Evolutionary conservation across 2,113 vertebrate genomes (phyloP), one percentile per base, ranked within the genome.

Genomic region (Hucho hucho): DNA sequence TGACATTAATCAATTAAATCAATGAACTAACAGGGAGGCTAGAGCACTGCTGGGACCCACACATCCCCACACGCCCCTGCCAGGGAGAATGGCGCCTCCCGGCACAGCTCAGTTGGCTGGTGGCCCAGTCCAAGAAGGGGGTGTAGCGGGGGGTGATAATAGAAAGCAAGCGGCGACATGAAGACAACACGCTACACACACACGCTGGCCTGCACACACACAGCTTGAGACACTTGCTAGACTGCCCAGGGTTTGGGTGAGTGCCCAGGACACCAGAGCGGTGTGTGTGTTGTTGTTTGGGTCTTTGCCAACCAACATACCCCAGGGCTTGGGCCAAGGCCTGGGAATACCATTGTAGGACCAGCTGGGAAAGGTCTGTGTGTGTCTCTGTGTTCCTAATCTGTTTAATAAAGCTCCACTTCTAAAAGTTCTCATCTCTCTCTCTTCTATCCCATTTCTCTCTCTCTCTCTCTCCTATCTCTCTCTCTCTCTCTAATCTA

Each of bases 101-200:
- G 75, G 64, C 71, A 77, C 81, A 86, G 86, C 78, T 83, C 80
- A 86, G 87, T 93, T 94, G 93, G 92, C 92, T 87, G 71, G 69
- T 81, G 85, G 90, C 92, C 90, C 83, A 91, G 80, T 80, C 79
- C 80, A 77, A 56, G 70, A 79, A 43, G 76, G 77, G 75, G 81
- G 78, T 80, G 82, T 79, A 65, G 28, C 4, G 72, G 78, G 59
- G 79, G 78, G 89, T 90, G 88, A 93, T 93, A 93, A 94, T 94
- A 89, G 88, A 85, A 90, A 91, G 93, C 90, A 89, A 92, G 88
- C 83, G 79, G 78, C 59, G 78, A 92, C 90, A 93, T 88, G 90
- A 84, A 64, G 74, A 87, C 88, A 89, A 93, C 88, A 93, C 82
- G 82, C 74, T 85, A 81, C 87, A 88, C 86, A 89, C 90, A 87